These are phyloP conservation scores for Nycticryphes semicollaris DNA, from an alignment of 2,113 vertebrate genomes.

Conservation along the genomic window DNA sequence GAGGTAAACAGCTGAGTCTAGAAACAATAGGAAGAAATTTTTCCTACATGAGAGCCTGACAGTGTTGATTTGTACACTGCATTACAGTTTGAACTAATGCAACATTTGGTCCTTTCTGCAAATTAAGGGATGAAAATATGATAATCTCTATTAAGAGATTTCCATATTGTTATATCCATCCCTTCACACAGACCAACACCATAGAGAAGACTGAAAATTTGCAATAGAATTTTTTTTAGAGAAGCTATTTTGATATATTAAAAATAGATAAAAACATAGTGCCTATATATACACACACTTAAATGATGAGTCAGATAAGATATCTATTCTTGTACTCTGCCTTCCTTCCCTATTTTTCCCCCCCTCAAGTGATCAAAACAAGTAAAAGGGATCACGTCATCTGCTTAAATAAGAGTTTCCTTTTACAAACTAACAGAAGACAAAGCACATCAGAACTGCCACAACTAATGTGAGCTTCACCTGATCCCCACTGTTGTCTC, in stretches of 20 bases:
- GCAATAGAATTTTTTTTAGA: not conserved
- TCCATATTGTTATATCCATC: not conserved
- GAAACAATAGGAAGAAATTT: conserved; percentile 11
- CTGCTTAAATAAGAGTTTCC: not conserved
- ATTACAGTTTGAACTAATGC: not conserved
- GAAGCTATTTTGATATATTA: not conserved
- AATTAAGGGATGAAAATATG: not conserved
- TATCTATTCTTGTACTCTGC: not conserved
- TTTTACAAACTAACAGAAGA: not conserved
- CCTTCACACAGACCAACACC: not conserved
- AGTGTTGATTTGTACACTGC: not conserved
- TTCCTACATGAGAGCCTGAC: not conserved
- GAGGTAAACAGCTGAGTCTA: conserved; percentile 15
- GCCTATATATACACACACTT: not conserved
- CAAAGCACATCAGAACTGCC: not conserved
- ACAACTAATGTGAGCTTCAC: not conserved
- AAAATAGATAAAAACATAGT: not conserved
- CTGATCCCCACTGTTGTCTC: not conserved
- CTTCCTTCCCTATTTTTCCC: not conserved
- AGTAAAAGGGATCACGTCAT: not conserved
- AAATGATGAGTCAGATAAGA: not conserved
- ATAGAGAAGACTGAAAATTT: not conserved
- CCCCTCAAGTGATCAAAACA: not conserved
- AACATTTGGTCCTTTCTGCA: not conserved
- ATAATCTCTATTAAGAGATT: not conserved